Percentiles rank a stretch among this genome's conserved stretches.
Evolutionary conservation across 2,113 vertebrate species (phyloP).

Genomic region (Antennarius striatus): DNA sequence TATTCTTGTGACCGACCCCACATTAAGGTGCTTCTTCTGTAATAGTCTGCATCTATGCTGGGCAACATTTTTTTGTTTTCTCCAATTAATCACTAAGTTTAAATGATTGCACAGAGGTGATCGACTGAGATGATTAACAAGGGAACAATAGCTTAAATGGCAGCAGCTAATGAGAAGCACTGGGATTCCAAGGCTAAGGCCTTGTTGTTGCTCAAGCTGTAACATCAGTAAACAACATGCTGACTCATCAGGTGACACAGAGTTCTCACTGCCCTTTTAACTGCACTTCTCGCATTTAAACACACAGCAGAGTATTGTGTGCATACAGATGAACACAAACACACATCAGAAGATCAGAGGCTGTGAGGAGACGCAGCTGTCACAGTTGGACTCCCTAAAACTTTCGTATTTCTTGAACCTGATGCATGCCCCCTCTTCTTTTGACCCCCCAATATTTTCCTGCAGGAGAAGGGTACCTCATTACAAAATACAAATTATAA

Average conservation of each 20-base stretch:
- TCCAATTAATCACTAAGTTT: constrained; percentile 59
- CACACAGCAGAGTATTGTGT: neutral
- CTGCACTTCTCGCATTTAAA: no score
- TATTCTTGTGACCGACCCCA: constrained; percentile 5
- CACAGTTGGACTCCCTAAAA: neutral
- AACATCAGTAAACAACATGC: constrained; percentile 75
- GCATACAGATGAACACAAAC: neutral
- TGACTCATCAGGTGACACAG: constrained; percentile 55
- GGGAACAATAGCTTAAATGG: constrained; percentile 73
- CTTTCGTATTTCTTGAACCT: no score
- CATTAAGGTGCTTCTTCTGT: neutral
- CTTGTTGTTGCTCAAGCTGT: constrained; percentile 60
- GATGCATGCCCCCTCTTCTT: no score
- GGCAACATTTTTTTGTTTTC: constrained; percentile 45
- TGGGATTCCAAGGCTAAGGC: constrained; percentile 70
- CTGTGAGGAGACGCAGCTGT: constrained; percentile 12
- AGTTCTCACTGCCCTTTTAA: constrained; percentile 21
- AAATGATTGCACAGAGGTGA: constrained; percentile 68
- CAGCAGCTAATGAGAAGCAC: constrained; percentile 81
- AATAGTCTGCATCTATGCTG: constrained; percentile 7
- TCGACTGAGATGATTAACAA: constrained; percentile 79
- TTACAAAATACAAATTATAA: no score
- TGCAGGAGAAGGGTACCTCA: no score
- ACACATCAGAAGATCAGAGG: no score
- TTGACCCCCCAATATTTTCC: no score